Percentiles rank a stretch among this genome's conserved stretches.
Conservation (phyloP, 2,888 invertebrate species). For the Phytoseiulus persimilis region DNA sequence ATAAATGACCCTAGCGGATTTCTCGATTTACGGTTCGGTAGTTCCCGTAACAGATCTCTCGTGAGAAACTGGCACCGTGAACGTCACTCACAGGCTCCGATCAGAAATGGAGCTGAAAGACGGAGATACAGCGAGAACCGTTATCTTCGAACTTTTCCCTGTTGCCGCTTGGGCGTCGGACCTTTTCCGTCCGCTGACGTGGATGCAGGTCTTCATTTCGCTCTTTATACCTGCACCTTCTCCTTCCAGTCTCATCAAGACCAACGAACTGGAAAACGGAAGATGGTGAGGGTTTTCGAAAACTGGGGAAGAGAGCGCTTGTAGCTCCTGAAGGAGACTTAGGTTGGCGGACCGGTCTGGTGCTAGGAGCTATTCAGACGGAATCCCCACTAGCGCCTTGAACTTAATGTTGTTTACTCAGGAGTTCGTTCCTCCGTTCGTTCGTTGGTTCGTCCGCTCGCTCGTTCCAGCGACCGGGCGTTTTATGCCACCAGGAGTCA, state of each 20-base stretch:
- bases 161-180: background rate
- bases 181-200: background rate
- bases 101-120: too few species aligned
- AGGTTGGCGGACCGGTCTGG: background rate
- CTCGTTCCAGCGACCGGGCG: background rate
- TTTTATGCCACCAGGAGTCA: conserved; percentile 5
- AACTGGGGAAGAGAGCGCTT: background rate
- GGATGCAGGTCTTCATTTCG: background rate
- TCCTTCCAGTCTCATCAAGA: background rate
- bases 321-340: background rate
- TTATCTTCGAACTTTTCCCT: too few species aligned
- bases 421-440: background rate
- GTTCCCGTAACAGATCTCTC: background rate
- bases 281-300: background rate
- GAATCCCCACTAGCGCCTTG: conserved; percentile 5
- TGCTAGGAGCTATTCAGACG: background rate
- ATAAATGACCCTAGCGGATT: background rate
- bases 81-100: background rate
- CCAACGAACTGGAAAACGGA: background rate
- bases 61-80: background rate
- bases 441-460: background rate
- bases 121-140: too few species aligned
- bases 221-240: background rate
- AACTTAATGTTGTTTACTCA: conserved; percentile 5
- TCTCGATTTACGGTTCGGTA: background rate